Evolutionary conservation across 2,113 vertebrate genomes (phyloP), one percentile per base, ranked within the genome.

Genomic region (Erythrocebus patas): DNA sequence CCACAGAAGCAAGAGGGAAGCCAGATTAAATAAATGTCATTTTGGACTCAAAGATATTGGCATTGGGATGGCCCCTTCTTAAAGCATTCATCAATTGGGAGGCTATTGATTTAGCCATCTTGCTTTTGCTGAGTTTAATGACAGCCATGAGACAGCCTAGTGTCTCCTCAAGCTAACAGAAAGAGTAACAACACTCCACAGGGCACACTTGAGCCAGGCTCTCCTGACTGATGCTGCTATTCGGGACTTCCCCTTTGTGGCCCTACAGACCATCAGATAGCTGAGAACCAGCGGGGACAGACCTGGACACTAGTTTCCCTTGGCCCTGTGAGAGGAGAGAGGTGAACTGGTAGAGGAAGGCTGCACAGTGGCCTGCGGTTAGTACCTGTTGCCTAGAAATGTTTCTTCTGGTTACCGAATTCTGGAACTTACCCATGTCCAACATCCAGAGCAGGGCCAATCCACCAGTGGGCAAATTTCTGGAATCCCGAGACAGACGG

Each of bases 51-150:
- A 48, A 88, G 78, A 35, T 96, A 94, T 66, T 6, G 64, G 78
- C 91, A 52, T 79, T 79, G 86, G 35, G 10, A 45, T 20, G 23
- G 40, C 6, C 45, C 27, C 68, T n/a, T 85, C 85, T 64, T 94
- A 89, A 78, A 84, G 82, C n/a, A 14, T 86, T 95, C 55, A 38
- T 88, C 87, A 94, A 81, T 38, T 6, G 43, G 79, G 61, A 92
- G n/a, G 18, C 80, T 92, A 89, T 95, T 22, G 97, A 95, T 94
- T 75, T 18, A 89, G 66, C 61, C 35, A 27, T 92, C 68, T 93
- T 32, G 10, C 80, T 97, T 80, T 35, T 78, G 92, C 97, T 93
- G 93, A 91, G 91, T 95, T 95, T 89, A 61, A 85, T 17, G 80
- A 48, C 52, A 85, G 91, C 43, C 0, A 14, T 14, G 43, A 91